Conservation (phyloP, 2,888 invertebrate species). For the Leptothorax acervorum region DNA sequence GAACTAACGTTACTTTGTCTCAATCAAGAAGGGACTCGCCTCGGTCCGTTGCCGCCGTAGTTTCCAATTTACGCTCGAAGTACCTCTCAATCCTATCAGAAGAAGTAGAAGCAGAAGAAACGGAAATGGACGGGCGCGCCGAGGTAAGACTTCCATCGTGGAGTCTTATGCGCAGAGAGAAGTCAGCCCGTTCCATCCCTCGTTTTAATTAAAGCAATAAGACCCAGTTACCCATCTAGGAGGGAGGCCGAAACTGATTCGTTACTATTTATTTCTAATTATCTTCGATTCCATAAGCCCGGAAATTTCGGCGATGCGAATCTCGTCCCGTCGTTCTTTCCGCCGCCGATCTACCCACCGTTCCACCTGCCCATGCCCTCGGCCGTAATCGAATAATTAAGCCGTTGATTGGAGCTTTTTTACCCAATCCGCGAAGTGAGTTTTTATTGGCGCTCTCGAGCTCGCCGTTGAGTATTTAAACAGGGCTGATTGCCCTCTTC, state of each 20-base stretch:
- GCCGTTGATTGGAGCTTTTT: slow-evolving; percentile 85
- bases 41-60: slow-evolving; percentile 82
- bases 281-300: slow-evolving; percentile 84
- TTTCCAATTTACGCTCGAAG: slow-evolving; percentile 84
- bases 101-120: slow-evolving; percentile 73
- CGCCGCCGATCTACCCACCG: slow-evolving; percentile 62
- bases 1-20: slow-evolving; percentile 81
- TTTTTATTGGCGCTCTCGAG: slow-evolving; percentile 83
- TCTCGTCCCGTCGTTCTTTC: slow-evolving; percentile 51
- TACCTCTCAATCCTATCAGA: slow-evolving; percentile 83
- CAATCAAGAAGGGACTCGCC: slow-evolving; percentile 82
- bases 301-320: slow-evolving; percentile 58
- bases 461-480: slow-evolving; percentile 80
- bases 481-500: slow-evolving; percentile 80
- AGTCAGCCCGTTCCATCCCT: slow-evolving; percentile 62
- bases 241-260: slow-evolving; percentile 62
- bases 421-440: slow-evolving; percentile 85
- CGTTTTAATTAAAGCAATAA: slow-evolving; percentile 85
- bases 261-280: slow-evolving; percentile 85
- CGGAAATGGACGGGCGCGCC: slow-evolving; percentile 37
- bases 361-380: slow-evolving; percentile 56
- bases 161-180: slow-evolving; percentile 55
- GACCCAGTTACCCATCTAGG: slow-evolving; percentile 70
- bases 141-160: slow-evolving; percentile 48
- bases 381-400: slow-evolving; percentile 85